Conservation (phyloP, 2,797 vertebrate genomes). For the Lagorchestes hirsutus region DNA sequence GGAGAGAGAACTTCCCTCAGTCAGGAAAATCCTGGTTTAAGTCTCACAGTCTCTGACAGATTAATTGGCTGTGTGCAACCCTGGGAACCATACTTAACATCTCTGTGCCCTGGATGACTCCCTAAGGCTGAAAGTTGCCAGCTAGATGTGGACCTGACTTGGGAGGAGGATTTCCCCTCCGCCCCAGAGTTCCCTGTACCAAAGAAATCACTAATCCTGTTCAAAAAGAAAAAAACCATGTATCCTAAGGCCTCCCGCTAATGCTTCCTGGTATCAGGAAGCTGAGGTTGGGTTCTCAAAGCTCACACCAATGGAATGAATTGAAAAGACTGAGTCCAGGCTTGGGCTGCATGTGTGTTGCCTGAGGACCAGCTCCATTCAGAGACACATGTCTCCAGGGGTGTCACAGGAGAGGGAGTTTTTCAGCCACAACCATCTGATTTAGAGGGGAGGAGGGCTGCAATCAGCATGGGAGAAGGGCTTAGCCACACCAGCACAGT, state of each 20-base stretch:
- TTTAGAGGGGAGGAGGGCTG: no score
- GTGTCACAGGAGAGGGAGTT: neutral
- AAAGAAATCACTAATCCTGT: neutral
- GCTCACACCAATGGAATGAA: neutral
- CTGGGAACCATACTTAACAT: neutral
- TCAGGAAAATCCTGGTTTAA: neutral
- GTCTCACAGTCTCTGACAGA: no score
- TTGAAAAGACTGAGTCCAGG: neutral
- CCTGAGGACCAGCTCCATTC: neutral
- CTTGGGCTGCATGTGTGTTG: neutral
- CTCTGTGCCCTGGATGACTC: neutral
- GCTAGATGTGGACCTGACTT: neutral
- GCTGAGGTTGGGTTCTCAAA: neutral
- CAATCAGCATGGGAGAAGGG: neutral
- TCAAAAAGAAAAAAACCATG: neutral
- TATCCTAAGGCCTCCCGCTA: neutral
- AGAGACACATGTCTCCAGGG: neutral
- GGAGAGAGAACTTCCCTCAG: neutral
- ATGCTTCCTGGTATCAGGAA: neutral
- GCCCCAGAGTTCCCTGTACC: neutral
- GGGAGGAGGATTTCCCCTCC: neutral
- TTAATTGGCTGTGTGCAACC: neutral
- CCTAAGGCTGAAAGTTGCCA: neutral
- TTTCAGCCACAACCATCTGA: neutral
- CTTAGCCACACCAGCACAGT: neutral